Evolutionary conservation across 2,797 vertebrate genomes (phyloP).

Genomic region (Poeciliopsis turneri): DNA sequence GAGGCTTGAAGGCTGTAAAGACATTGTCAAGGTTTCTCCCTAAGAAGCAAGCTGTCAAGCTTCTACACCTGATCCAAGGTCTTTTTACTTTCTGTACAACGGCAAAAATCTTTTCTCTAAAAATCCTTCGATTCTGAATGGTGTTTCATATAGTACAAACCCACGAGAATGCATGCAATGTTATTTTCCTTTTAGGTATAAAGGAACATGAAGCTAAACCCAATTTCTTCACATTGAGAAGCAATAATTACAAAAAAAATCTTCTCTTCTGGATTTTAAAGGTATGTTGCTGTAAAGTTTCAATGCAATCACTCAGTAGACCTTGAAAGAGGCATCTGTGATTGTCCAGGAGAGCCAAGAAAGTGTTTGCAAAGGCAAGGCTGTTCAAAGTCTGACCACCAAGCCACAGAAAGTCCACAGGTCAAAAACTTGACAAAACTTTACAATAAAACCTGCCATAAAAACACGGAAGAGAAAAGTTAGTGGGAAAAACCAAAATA

Average conservation of each 20-base stretch:
- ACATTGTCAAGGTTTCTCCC: conserved; percentile 36
- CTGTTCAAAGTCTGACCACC: neutral
- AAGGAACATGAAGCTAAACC: neutral
- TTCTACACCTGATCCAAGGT: conserved; percentile 22
- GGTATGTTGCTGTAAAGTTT: neutral
- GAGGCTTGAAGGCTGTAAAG: conserved; percentile 42
- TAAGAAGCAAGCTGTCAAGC: conserved; percentile 22
- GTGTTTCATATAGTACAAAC: neutral
- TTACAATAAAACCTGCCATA: neutral
- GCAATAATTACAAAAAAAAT: neutral
- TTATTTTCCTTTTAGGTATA: neutral
- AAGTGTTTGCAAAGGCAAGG: neutral
- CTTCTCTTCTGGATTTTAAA: neutral
- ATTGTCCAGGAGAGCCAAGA: neutral
- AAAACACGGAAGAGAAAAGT: neutral
- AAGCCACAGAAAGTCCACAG: neutral
- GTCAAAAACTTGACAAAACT: neutral
- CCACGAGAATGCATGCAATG: neutral
- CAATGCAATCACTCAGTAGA: neutral
- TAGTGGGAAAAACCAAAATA: neutral
- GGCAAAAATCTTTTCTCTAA: neutral
- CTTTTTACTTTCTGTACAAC: neutral
- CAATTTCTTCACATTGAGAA: conserved; percentile 1
- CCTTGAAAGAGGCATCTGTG: neutral
- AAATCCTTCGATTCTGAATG: conserved; percentile 4